Percentiles rank a stretch among this genome's conserved stretches.
phyloP scores from a whole-genome alignment of 2,888 invertebrate genomes.

The Belgica antarctica region DNA sequence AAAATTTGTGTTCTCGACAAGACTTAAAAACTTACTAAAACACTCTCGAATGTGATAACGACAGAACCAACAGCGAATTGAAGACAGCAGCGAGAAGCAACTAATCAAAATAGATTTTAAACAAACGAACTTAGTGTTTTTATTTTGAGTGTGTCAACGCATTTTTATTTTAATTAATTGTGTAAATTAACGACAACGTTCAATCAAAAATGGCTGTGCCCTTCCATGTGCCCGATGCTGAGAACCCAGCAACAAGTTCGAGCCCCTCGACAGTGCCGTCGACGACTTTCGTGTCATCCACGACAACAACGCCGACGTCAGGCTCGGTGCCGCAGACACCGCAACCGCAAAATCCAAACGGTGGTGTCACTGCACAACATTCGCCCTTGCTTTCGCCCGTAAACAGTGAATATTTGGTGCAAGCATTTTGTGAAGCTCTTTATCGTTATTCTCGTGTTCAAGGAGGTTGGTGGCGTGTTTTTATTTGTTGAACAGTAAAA shows the following conservation, averaged over 20 bases:
- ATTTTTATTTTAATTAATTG: not conserved
- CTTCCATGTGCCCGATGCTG: constrained; percentile 55
- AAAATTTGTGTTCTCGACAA: constrained; percentile 32
- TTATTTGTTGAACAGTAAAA: constrained; percentile 34
- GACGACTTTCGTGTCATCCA: not conserved
- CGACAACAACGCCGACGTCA: constrained; percentile 49
- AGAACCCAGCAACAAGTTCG: constrained; percentile 49
- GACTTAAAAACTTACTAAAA: no score
- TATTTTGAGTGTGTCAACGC: constrained; percentile 7
- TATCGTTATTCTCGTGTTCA: constrained; percentile 47
- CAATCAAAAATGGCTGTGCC: constrained; percentile 53
- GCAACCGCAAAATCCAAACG: constrained; percentile 33
- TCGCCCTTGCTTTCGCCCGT: constrained; percentile 46
- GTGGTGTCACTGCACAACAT: constrained; percentile 28
- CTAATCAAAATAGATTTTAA: constrained; percentile 35
- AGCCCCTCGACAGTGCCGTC: constrained; percentile 46
- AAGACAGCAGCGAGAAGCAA: not conserved
- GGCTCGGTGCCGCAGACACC: constrained; percentile 10
- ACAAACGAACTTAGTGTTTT: constrained; percentile 37
- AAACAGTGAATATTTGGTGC: constrained; percentile 52
- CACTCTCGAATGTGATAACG: constrained; percentile 26
- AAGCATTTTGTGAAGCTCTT: constrained; percentile 53
- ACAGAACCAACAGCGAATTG: constrained; percentile 23
- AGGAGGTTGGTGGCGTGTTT: constrained; percentile 43
- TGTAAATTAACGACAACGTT: constrained; percentile 32